Conservation (phyloP, 2,888 invertebrate genomes). For the Osedax fenrisi region DNA sequence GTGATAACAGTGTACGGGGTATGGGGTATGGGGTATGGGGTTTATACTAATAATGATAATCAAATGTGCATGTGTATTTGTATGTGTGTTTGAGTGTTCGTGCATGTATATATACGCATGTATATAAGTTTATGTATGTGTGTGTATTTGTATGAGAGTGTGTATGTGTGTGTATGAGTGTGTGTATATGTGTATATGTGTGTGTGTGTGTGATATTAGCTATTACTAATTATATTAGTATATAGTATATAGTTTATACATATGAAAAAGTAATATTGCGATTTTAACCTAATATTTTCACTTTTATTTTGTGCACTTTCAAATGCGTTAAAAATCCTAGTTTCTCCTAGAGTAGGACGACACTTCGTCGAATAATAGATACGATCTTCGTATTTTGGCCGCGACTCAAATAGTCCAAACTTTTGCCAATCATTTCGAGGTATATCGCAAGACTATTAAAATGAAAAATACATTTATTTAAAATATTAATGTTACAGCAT, state of each 20-base stretch:
- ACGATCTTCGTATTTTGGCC: slow-evolving; percentile 44
- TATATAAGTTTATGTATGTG: background rate
- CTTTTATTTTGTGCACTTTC: background rate
- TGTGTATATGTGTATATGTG: slow-evolving; percentile 2
- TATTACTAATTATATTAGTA: background rate
- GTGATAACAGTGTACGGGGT: background rate
- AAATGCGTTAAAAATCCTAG: background rate
- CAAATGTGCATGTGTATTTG: no score
- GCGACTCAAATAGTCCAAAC: slow-evolving; percentile 43
- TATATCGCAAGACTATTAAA: slow-evolving; percentile 43
- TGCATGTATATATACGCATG: background rate
- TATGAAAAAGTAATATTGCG: background rate
- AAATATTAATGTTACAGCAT: no score
- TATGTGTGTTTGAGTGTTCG: no score
- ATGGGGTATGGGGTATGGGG: background rate
- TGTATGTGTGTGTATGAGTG: background rate
- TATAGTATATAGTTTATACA: background rate
- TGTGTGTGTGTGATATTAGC: background rate
- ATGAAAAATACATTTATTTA: no score
- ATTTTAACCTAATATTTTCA: background rate
- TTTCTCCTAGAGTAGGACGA: slow-evolving; percentile 43
- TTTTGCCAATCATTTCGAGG: slow-evolving; percentile 45
- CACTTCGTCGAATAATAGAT: slow-evolving; percentile 44
- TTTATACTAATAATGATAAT: no score
- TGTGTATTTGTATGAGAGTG: background rate